Evolutionary conservation across 2,113 vertebrate species (phyloP).

Genomic region (Antidorcas marsupialis): DNA sequence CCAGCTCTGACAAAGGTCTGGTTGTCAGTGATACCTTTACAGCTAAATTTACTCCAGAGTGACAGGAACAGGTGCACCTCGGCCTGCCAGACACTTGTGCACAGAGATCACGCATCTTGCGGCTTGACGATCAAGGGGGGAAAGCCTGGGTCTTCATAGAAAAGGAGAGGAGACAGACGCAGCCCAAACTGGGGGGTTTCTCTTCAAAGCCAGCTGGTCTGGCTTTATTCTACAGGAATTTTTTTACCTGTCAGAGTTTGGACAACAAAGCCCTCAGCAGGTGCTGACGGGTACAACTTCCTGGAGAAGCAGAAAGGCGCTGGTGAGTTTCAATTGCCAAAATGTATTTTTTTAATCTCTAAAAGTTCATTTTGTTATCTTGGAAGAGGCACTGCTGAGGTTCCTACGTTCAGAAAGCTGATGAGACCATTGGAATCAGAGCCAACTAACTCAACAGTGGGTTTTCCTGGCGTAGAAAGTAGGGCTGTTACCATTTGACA

Average conservation of each 20-base stretch:
- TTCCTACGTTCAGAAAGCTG: constrained; percentile 16
- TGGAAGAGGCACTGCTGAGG: constrained; percentile 35
- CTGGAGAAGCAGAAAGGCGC: constrained; percentile 94
- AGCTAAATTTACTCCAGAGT: constrained; percentile 96
- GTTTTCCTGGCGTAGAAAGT: constrained; percentile 31
- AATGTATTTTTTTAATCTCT: constrained; percentile 58
- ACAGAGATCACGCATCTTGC: constrained; percentile 84
- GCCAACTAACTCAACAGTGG: constrained; percentile 35
- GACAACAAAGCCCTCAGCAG: constrained; percentile 92
- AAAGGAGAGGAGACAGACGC: constrained; percentile 89
- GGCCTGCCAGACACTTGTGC: constrained; percentile 89
- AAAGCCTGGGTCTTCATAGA: constrained; percentile 86
- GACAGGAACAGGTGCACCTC: constrained; percentile 92
- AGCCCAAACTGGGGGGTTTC: constrained; percentile 94
- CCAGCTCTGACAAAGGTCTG: constrained; percentile 93
- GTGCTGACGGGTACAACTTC: constrained; percentile 94
- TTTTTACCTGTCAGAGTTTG: constrained; percentile 86
- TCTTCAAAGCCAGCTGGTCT: constrained; percentile 99
- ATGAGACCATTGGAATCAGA: constrained; percentile 28
- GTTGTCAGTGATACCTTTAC: constrained; percentile 92
- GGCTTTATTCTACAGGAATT: constrained; percentile 91
- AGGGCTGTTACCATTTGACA: constrained; percentile 42
- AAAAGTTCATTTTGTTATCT: constrained; percentile 58
- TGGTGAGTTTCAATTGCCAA: constrained; percentile 90
- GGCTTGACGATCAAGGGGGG: constrained; percentile 86